These are phyloP conservation scores for Caprella mutica DNA, from an alignment of 2,888 invertebrate species.

Conservation along the genomic window DNA sequence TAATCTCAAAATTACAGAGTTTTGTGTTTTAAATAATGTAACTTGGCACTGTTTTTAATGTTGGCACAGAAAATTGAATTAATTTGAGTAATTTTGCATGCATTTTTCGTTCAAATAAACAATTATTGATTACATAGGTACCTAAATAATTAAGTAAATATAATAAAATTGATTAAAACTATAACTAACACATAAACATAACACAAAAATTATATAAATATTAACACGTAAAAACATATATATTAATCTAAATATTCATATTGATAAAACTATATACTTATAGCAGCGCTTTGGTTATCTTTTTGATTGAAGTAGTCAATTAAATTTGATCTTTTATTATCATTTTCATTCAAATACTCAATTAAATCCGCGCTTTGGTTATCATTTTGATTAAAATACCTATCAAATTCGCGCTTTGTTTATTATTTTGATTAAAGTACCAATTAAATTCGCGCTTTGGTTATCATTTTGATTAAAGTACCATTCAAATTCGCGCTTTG, in stretches of 20 bases:
- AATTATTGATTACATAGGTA: background rate
- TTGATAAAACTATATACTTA: background rate
- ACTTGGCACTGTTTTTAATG: too few species aligned
- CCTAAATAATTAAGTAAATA: background rate
- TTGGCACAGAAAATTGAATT: too few species aligned
- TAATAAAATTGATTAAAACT: background rate
- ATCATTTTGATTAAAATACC: background rate
- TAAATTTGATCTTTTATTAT: too few species aligned
- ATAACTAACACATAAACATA: background rate
- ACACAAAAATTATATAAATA: background rate
- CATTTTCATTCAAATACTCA: too few species aligned
- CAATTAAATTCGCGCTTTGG: background rate
- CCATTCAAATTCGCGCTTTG: too few species aligned
- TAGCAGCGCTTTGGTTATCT: too few species aligned
- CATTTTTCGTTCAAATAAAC: background rate
- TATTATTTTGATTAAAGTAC: background rate
- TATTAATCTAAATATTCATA: slow-evolving; percentile 14
- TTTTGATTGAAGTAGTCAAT: too few species aligned
- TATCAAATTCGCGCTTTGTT: background rate
- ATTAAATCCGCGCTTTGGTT: background rate
- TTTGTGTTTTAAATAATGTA: too few species aligned
- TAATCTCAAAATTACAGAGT: too few species aligned
- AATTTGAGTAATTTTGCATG: background rate
- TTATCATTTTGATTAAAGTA: too few species aligned
- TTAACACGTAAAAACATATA: slow-evolving; percentile 11